Percentiles rank a stretch among this genome's conserved stretches.
phyloP scores from a whole-genome alignment of 2,113 vertebrate genomes.

The Eolophus roseicapilla region DNA sequence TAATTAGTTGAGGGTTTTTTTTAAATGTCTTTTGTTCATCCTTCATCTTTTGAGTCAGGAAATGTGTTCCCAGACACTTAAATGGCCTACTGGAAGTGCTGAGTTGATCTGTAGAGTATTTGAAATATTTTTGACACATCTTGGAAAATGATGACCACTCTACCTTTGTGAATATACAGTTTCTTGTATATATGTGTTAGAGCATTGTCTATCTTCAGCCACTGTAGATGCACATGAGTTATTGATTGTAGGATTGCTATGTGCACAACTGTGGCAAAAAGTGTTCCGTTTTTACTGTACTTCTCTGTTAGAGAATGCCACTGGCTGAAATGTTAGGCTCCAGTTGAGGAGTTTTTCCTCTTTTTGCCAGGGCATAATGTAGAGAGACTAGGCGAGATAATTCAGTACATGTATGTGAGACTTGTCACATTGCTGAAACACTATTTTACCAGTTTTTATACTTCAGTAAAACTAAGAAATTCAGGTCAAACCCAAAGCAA shows the following conservation, averaged over 20 bases:
- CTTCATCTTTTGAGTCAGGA: background rate
- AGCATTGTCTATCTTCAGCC: background rate
- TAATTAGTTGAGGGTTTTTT: background rate
- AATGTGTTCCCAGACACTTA: background rate
- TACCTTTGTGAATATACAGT: background rate
- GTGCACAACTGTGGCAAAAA: background rate
- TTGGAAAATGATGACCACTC: background rate
- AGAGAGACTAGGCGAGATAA: background rate
- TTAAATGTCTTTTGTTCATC: background rate
- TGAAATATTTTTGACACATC: background rate
- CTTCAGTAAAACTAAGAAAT: slow-evolving; percentile 15
- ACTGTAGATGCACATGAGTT: background rate
- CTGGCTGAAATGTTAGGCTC: background rate
- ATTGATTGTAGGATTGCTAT: background rate
- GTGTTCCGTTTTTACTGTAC: background rate
- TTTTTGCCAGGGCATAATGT: background rate
- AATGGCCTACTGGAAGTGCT: background rate
- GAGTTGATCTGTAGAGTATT: background rate
- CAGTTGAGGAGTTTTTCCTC: background rate
- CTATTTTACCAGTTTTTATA: background rate
- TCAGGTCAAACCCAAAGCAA: background rate
- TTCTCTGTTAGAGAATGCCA: background rate
- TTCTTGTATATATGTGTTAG: background rate
- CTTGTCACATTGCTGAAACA: background rate
- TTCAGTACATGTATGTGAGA: background rate